A percentile compares a stretch with the other conserved stretches of the same genome.
These are phyloP conservation scores for Alsophila aescularia DNA, from an alignment of 2,888 invertebrate genomes.

Conservation along the genomic window DNA sequence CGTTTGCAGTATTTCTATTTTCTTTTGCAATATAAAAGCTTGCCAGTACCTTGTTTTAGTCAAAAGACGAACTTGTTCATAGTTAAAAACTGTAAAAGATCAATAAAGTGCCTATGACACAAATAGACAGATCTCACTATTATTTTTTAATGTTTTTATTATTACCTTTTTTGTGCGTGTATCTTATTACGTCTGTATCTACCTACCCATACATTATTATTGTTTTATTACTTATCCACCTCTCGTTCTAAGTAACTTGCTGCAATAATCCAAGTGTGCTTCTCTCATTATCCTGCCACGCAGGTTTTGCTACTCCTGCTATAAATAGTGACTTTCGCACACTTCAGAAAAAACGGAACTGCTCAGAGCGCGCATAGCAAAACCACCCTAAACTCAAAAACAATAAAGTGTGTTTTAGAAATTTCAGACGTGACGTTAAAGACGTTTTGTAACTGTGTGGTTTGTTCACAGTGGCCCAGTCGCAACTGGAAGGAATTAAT, in stretches of 20 bases:
- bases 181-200: too few species aligned
- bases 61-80: too few species aligned
- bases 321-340: constrained; percentile 65
- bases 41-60: too few species aligned
- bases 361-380: constrained; percentile 30
- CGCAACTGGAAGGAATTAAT: constrained; percentile 71
- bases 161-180: too few species aligned
- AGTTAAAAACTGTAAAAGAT: too few species aligned
- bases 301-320: constrained; percentile 74
- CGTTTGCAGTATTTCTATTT: too few species aligned
- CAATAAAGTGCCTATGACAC: too few species aligned
- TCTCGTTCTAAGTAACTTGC: constrained; percentile 47
- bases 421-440: constrained; percentile 14
- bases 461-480: constrained; percentile 68
- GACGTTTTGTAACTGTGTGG: constrained; percentile 29
- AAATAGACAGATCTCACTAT: too few species aligned
- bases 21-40: too few species aligned
- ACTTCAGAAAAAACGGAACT: constrained; percentile 42
- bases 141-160: too few species aligned
- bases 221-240: not conserved
- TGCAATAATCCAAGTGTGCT: constrained; percentile 61
- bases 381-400: constrained; percentile 33
- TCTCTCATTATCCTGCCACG: constrained; percentile 70
- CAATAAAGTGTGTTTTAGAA: constrained; percentile 41
- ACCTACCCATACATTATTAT: not conserved